These are phyloP conservation scores for Campoletis raptor DNA, from an alignment of 2,888 invertebrate species.

Conservation along the genomic window DNA sequence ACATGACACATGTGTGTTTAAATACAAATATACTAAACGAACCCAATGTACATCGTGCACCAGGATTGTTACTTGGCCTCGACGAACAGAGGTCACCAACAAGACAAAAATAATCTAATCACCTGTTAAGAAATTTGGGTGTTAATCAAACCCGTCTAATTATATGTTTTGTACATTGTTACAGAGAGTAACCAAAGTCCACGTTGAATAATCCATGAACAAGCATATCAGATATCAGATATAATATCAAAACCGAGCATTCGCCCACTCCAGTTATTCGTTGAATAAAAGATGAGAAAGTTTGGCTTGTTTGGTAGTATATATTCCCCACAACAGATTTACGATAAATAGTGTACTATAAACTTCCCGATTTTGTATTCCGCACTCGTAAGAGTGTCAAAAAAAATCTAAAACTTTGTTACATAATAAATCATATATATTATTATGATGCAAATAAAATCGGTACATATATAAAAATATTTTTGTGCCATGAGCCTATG, in stretches of 20 bases:
- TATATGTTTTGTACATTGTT: neutral
- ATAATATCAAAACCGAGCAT: neutral
- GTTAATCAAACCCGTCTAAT: conserved; percentile 11
- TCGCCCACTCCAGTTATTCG: neutral
- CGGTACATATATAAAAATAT: neutral
- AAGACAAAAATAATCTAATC: neutral
- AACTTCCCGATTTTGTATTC: conserved; percentile 16
- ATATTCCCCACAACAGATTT: neutral
- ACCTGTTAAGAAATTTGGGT: neutral
- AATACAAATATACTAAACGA: no score
- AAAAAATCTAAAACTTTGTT: conserved; percentile 19
- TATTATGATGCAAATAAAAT: neutral
- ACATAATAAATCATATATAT: conserved; percentile 2
- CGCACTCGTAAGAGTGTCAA: neutral
- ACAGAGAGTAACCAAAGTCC: neutral
- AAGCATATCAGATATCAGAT: neutral
- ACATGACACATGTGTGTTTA: no score
- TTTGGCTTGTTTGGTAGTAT: conserved; percentile 6
- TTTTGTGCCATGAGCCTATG: neutral
- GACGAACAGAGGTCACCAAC: neutral
- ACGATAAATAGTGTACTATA: neutral
- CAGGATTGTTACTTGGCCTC: neutral
- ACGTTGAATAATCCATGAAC: conserved; percentile 9
- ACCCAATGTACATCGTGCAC: no score
- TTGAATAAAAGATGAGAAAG: conserved; percentile 42